Evolutionary conservation across 2,113 vertebrate genomes (phyloP).

Genomic region (Pampusana beccarii): DNA sequence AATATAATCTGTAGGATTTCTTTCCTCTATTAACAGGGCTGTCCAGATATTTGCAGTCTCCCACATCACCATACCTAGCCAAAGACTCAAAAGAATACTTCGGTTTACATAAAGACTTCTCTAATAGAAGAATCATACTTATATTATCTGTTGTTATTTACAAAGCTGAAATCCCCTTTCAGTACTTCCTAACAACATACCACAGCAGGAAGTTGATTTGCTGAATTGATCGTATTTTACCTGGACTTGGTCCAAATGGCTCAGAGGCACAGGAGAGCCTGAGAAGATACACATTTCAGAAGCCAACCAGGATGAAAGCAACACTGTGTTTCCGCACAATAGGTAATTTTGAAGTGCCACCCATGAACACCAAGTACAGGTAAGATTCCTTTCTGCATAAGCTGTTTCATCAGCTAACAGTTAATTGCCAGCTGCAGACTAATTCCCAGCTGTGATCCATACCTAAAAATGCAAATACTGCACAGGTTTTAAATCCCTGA

Average conservation of each 20-base stretch:
- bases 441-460: neutral
- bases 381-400: slow-evolving; percentile 3
- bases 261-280: slow-evolving; percentile 27
- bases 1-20: neutral
- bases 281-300: slow-evolving; percentile 41
- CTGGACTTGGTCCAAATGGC: slow-evolving; percentile 57
- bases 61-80: neutral
- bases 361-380: neutral
- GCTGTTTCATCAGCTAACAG: neutral
- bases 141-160: slow-evolving; percentile 15
- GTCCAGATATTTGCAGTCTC: neutral
- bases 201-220: slow-evolving; percentile 53
- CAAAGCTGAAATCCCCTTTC: slow-evolving; percentile 56
- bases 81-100: slow-evolving; percentile 24
- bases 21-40: neutral
- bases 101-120: neutral
- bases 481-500: neutral
- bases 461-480: neutral
- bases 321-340: slow-evolving; percentile 7
- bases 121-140: neutral
- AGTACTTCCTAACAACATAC: slow-evolving; percentile 43
- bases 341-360: neutral
- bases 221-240: slow-evolving; percentile 66
- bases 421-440: neutral
- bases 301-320: slow-evolving; percentile 7